These are phyloP conservation scores for Loris lydekkerianus DNA, from an alignment of 2,797 vertebrate species.

Conservation along the genomic window DNA sequence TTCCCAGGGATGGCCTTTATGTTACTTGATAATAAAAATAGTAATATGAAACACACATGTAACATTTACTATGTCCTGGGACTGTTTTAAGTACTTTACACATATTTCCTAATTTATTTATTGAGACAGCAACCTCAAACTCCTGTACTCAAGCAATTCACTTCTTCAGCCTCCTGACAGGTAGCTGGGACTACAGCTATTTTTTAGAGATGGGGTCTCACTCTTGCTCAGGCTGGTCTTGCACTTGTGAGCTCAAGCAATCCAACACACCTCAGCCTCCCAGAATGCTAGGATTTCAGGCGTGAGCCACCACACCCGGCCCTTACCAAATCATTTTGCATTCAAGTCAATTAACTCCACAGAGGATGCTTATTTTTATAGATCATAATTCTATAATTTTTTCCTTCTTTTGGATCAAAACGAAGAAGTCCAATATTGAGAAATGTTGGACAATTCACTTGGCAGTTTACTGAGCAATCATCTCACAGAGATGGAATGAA, in stretches of 20 bases:
- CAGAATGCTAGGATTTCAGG: too few species aligned
- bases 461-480: neutral
- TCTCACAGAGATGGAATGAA: neutral
- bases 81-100: neutral
- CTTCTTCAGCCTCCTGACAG: too few species aligned
- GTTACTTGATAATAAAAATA: neutral
- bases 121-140: too few species aligned
- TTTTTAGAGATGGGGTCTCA: too few species aligned
- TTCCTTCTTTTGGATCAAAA: neutral
- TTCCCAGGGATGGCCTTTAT: neutral
- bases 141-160: too few species aligned
- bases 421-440: constrained; percentile 3
- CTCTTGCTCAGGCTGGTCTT: too few species aligned
- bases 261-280: too few species aligned
- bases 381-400: constrained; percentile 24
- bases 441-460: constrained; percentile 18
- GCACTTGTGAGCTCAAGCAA: too few species aligned
- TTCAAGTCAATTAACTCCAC: neutral
- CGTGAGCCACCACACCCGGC: too few species aligned
- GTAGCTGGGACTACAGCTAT: too few species aligned
- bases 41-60: neutral
- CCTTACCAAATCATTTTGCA: neutral
- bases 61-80: neutral
- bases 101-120: neutral
- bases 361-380: constrained; percentile 9